phyloP scores from a whole-genome alignment of 1,140 invertebrate species.

The Neodiprion virginianus region DNA sequence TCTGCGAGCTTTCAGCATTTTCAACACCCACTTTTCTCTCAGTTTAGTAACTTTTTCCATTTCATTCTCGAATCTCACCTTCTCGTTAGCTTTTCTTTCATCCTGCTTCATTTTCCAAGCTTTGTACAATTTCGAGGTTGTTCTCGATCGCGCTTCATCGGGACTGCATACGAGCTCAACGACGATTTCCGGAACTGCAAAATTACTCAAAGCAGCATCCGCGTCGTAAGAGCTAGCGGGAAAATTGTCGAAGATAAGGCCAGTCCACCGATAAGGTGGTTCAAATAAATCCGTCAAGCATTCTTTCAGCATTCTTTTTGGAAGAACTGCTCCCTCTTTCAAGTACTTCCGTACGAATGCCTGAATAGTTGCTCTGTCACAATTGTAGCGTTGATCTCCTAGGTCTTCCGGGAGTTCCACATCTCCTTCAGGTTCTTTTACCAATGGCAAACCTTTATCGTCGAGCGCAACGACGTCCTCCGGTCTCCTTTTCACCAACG shows the following conservation, averaged over 20 bases:
- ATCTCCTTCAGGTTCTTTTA: slow-evolving; percentile 8
- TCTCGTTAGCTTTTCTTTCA: slow-evolving; percentile 42
- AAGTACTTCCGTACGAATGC: slow-evolving; percentile 52
- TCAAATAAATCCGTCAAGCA: slow-evolving; percentile 57
- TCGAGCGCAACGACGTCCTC: slow-evolving; percentile 41
- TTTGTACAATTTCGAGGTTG: slow-evolving; percentile 43
- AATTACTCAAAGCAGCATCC: slow-evolving; percentile 56
- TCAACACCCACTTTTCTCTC: slow-evolving; percentile 32
- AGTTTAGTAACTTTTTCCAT: slow-evolving; percentile 36
- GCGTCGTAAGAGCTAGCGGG: slow-evolving; percentile 61
- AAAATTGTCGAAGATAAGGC: slow-evolving; percentile 66
- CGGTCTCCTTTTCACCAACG: slow-evolving; percentile 42
- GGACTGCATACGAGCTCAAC: slow-evolving; percentile 55
- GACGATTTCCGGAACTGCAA: slow-evolving; percentile 64
- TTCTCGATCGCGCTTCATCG: slow-evolving; percentile 48
- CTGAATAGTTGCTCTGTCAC: slow-evolving; percentile 15
- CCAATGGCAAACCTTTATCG: not conserved
- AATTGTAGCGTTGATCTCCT: slow-evolving; percentile 22
- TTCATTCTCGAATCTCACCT: slow-evolving; percentile 23
- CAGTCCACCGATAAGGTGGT: slow-evolving; percentile 52
- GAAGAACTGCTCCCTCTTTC: slow-evolving; percentile 50
- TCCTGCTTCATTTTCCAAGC: slow-evolving; percentile 48
- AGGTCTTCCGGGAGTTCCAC: slow-evolving; percentile 25
- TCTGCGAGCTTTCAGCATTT: slow-evolving; percentile 34
- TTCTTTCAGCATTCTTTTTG: slow-evolving; percentile 47